Conservation (phyloP, 2,797 vertebrate species). For the Taeniopygia guttata region DNA sequence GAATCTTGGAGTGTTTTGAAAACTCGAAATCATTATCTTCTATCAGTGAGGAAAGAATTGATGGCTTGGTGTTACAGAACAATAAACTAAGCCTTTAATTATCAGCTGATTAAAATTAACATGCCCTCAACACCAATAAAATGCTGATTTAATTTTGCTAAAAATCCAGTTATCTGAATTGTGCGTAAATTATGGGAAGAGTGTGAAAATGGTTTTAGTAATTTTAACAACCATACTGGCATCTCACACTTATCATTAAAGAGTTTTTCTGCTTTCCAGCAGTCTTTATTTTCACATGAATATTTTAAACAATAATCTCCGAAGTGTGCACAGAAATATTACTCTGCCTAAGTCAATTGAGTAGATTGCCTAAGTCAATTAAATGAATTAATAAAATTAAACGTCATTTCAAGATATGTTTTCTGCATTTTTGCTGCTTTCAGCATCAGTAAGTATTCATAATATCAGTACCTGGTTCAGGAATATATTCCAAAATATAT, state of each 20-base stretch:
- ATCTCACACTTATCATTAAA: background rate
- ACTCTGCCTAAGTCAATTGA: background rate
- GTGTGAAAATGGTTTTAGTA: background rate
- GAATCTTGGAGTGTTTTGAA: background rate
- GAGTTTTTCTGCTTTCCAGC: background rate
- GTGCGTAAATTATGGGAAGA: background rate
- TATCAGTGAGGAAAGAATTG: background rate
- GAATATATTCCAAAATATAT: background rate
- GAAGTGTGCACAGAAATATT: background rate
- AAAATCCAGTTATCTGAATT: slow-evolving; percentile 13
- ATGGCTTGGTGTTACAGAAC: slow-evolving; percentile 3
- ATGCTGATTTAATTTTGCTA: background rate
- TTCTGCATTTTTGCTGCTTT: background rate
- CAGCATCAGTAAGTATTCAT: background rate
- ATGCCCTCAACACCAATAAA: background rate
- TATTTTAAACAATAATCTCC: background rate
- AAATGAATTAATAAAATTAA: background rate
- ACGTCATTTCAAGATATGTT: background rate
- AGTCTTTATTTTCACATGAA: background rate
- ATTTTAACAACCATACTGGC: background rate
- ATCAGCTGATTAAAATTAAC: slow-evolving; percentile 30
- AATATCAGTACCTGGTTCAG: background rate
- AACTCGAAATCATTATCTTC: background rate
- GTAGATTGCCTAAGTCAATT: background rate
- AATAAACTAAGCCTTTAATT: background rate